Percentiles rank a stretch among this genome's conserved stretches.
Conservation (phyloP, 1,140 invertebrate species). For the Condylostylus longicornis region DNA sequence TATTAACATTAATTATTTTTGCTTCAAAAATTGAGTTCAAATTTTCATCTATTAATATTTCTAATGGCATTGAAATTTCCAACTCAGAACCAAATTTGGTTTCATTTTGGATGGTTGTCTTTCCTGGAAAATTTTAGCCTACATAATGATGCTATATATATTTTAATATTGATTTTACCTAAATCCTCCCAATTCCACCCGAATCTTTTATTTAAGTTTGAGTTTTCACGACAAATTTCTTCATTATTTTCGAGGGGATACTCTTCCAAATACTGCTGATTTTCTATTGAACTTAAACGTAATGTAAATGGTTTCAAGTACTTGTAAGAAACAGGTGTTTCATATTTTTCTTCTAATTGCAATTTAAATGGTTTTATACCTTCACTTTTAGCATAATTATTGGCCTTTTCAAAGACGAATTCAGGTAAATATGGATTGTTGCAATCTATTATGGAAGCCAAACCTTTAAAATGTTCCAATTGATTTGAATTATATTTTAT, state of each 20-base stretch:
- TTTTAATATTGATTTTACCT: conserved; percentile 6
- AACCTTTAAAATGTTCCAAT: conserved; percentile 7
- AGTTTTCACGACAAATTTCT: not conserved
- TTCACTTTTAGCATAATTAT: not conserved
- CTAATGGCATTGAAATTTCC: too few relatives aligned
- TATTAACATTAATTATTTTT: conserved; percentile 16
- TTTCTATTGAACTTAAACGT: conserved; percentile 1
- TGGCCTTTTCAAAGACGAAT: conserved; percentile 3
- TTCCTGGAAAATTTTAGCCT: not conserved
- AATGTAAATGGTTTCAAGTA: conserved; percentile 3
- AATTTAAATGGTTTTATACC: too few relatives aligned
- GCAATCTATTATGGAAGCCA: conserved; percentile 1
- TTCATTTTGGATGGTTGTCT: too few relatives aligned
- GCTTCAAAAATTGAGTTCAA: conserved; percentile 4
- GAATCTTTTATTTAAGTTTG: not conserved
- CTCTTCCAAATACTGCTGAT: not conserved
- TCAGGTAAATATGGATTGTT: conserved; percentile 9
- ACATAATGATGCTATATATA: not conserved
- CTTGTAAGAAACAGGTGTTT: too few relatives aligned
- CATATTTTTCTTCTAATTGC: not conserved
- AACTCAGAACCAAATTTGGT: too few relatives aligned
- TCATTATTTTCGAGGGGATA: conserved; percentile 1
- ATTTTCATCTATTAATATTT: not conserved
- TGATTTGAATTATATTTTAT: not conserved
- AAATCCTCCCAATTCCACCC: conserved; percentile 11